Evolutionary conservation across 2,113 vertebrate species (phyloP), one percentile per base, ranked within the genome.

Genomic region (Henicopernis longicauda): DNA sequence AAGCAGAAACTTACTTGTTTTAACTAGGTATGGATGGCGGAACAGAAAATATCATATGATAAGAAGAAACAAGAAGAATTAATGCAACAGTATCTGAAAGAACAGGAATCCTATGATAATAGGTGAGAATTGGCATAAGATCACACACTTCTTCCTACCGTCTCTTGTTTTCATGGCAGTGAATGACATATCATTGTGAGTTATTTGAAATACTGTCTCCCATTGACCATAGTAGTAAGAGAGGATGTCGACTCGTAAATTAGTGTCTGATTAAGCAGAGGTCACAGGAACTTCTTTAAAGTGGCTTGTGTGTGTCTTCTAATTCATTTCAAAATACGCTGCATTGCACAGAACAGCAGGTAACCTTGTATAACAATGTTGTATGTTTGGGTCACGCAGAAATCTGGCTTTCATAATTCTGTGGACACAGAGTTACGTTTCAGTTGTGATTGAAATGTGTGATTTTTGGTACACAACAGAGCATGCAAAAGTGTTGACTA

Each of bases 91-190:
- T 99, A 99, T 79, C 93, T 99, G 94, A 99, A 99, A 97, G 99
- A 99, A 92, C 99, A 99, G 97, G 99, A 99, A 23, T 99, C 98
- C 4, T 99, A 99, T 97, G 99, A 99, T 98, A 99, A 99, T 95
- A 99, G 99, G 99, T 99, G 59, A 97, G 97, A 97, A 73, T 12
- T 90, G 29, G 27, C 13, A 6, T 79, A 26, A 58, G 21, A 20
- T 55, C 2, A 0, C n/a, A 7, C 13, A 2, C 29, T 70, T 77
- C 57, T 72, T 73, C 21, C 40, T 82, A 3, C 19, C 40, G 8
- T 25, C 21, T 52, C 21, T 71, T 57, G 19, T 65, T 76, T 65
- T 66, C 6, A 0, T 42, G 21, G 17, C 34, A 25, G 22, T 13
- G 29, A 47, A 22, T 45, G 21, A 16, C 12, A 3, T 47, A 16